Base-by-base conservation (phyloP, 2,113 vertebrate genomes). In the Ramphastos sulfuratus region DNA sequence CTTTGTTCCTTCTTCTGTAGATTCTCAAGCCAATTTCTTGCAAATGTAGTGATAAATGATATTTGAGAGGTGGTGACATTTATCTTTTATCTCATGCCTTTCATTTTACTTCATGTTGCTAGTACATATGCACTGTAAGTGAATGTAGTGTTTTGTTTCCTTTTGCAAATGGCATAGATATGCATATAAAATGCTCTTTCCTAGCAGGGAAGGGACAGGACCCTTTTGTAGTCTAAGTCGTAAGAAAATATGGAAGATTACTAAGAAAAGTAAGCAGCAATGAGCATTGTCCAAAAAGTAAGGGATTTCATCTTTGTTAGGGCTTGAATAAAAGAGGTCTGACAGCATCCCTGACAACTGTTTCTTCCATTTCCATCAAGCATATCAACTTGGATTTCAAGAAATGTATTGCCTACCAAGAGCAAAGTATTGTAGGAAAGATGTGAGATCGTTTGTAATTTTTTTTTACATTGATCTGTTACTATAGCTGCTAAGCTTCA, bases 351-450 rank as follows among this genome's bases (percentile, higher is more conserved):
- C 60, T 17, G 3, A 31, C 61, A 80, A 28, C 70, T 88, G 69
- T 95, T 97, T 77, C 95, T 97, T 96, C 95, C 56, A 69, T 76
- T 94, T 97, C 88, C 48, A 90, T 63, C 70, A 90, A 73, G 75
- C 58, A 35, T 91, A 56, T 63, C 13, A 50, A 37, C 56, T 81
- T 75, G 66, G 20, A 27, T 91, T 89, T 69, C 63, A 63, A 60
- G 59, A 79, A 73, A 37, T 27, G 1, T 87, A 31, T 70, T 94
- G 78, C 71, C 27, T 78, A 82, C 37, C 23, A 63, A 90, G 73
- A 93, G 65, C 30, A 86, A 46, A 83, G 52, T 63, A 28, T 64
- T 54, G 23, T 46, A 71, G 8, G 91, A 93, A 93, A 87, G 42
- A 70, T 44, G 28, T n/a, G 33, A 89, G 61, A 75, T 91, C 59